Percentiles rank a stretch among this genome's conserved stretches.
Conservation (phyloP, 2,113 vertebrate genomes). For the Columba livia region DNA sequence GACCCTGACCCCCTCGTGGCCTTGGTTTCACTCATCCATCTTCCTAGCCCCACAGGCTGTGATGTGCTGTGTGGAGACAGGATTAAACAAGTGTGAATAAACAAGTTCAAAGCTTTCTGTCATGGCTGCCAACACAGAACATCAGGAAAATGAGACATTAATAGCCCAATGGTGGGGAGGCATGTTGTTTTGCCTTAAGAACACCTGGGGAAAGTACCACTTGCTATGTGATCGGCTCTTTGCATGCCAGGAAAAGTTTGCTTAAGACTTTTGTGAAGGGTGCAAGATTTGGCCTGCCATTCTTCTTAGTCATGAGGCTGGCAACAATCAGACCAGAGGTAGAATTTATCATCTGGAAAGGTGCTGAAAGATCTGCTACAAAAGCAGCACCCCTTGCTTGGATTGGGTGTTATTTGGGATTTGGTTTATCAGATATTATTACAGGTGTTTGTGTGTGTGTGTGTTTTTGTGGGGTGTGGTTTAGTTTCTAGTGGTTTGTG, state of each 20-base stretch:
- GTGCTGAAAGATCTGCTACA: not conserved
- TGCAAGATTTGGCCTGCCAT: not conserved
- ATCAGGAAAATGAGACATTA: conserved; percentile 73
- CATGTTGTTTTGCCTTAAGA: conserved; percentile 63
- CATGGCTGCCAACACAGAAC: conserved; percentile 62
- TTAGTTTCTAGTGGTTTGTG: no score
- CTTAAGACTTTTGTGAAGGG: not conserved
- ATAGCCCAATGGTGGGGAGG: conserved; percentile 53
- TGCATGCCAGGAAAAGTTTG: not conserved
- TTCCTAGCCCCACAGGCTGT: conserved; percentile 73
- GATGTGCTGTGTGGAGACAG: conserved; percentile 69
- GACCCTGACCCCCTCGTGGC: conserved; percentile 76
- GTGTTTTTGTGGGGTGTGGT: not conserved
- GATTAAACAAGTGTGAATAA: conserved; percentile 86
- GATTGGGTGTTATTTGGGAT: not conserved
- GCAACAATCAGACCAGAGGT: conserved; percentile 22
- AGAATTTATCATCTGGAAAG: not conserved
- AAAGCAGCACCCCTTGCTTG: not conserved
- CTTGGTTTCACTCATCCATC: conserved; percentile 78
- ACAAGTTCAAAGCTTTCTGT: conserved; percentile 79
- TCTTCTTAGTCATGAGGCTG: conserved; percentile 46
- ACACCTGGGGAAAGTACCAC: conserved; percentile 64
- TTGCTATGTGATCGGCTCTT: not conserved
- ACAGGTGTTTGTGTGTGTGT: not conserved
- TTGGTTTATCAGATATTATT: conserved; percentile 47